Percentiles rank a stretch among this genome's conserved stretches.
These are phyloP conservation scores for Polydrusus tereticollis DNA, from an alignment of 2,888 invertebrate species.

Conservation along the genomic window DNA sequence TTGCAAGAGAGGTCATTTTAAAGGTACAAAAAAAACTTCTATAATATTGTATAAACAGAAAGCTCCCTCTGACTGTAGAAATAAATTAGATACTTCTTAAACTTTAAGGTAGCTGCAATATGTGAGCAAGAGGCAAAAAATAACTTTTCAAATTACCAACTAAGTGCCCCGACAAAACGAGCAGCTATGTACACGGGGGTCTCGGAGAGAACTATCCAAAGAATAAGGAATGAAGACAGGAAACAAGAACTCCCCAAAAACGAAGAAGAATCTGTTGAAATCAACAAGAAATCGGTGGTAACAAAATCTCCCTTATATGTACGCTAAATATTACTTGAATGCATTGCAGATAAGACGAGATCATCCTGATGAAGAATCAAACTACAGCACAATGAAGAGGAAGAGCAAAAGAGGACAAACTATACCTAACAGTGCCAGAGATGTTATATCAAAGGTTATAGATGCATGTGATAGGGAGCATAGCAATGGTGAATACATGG, in stretches of 20 bases:
- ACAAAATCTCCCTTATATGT: background rate
- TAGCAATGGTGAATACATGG: constrained; percentile 18
- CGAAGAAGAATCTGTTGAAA: background rate
- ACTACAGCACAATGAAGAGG: constrained; percentile 14
- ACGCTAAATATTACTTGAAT: background rate
- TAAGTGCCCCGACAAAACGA: constrained; percentile 32
- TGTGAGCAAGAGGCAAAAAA: constrained; percentile 27
- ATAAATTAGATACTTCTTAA: background rate
- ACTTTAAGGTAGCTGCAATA: constrained; percentile 17
- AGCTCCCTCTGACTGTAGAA: no score
- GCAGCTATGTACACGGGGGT: constrained; percentile 26
- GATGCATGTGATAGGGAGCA: constrained; percentile 21
- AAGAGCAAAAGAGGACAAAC: constrained; percentile 16
- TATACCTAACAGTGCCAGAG: constrained; percentile 28
- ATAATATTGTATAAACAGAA: no score
- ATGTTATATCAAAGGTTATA: constrained; percentile 28
- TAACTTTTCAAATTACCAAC: constrained; percentile 2
- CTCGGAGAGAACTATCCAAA: constrained; percentile 28
- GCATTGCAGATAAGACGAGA: background rate
- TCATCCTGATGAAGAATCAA: constrained; percentile 16
- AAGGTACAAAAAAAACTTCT: no score
- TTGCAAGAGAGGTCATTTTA: constrained; percentile 29
- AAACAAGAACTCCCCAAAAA: background rate
- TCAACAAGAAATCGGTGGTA: constrained; percentile 3
- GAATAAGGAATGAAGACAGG: constrained; percentile 27